Percentiles rank a stretch among this genome's conserved stretches.
Evolutionary conservation across 2,113 vertebrate genomes (phyloP).

Genomic region (Caranx ignobilis): DNA sequence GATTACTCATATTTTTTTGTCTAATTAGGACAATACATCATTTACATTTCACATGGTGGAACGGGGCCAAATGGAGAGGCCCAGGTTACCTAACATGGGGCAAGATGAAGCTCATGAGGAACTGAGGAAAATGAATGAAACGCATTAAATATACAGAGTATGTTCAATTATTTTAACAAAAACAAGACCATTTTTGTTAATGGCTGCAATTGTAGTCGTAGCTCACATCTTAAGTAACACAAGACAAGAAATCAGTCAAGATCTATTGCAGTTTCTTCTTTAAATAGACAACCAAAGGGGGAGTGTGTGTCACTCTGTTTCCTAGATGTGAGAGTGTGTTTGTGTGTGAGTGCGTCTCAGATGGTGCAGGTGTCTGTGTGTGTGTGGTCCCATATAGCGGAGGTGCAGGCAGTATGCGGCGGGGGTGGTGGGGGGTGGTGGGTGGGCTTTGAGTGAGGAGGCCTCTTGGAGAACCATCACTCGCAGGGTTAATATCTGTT

Average conservation of each 20-base stretch:
- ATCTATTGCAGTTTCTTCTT: slow-evolving; percentile 43
- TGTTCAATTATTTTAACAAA: slow-evolving; percentile 57
- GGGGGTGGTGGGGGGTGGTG: slow-evolving; percentile 5
- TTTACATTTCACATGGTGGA: slow-evolving; percentile 73
- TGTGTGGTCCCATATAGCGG: slow-evolving; percentile 82
- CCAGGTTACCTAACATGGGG: slow-evolving; percentile 65
- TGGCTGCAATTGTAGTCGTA: slow-evolving; percentile 40
- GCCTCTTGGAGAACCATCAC: slow-evolving; percentile 81
- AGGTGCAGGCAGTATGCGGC: slow-evolving; percentile 44
- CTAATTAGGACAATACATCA: slow-evolving; percentile 89
- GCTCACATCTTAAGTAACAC: slow-evolving; percentile 39
- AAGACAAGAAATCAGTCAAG: slow-evolving; percentile 44
- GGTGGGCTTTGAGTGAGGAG: slow-evolving; percentile 63
- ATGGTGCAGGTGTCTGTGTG: slow-evolving; percentile 71
- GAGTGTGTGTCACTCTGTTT: slow-evolving; percentile 38
- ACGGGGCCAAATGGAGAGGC: slow-evolving; percentile 58
- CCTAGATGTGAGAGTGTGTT: slow-evolving; percentile 26
- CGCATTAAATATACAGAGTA: slow-evolving; percentile 47
- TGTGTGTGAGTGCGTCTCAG: slow-evolving; percentile 35
- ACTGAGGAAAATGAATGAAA: slow-evolving; percentile 62
- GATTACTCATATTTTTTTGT: slow-evolving; percentile 85
- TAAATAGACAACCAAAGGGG: slow-evolving; percentile 44
- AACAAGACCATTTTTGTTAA: slow-evolving; percentile 34
- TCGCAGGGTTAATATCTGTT: slow-evolving; percentile 85
- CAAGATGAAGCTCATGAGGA: slow-evolving; percentile 41